Conservation (phyloP, 53 echinoderm and acorn worm genomes). For the Luidia sarsii region DNA sequence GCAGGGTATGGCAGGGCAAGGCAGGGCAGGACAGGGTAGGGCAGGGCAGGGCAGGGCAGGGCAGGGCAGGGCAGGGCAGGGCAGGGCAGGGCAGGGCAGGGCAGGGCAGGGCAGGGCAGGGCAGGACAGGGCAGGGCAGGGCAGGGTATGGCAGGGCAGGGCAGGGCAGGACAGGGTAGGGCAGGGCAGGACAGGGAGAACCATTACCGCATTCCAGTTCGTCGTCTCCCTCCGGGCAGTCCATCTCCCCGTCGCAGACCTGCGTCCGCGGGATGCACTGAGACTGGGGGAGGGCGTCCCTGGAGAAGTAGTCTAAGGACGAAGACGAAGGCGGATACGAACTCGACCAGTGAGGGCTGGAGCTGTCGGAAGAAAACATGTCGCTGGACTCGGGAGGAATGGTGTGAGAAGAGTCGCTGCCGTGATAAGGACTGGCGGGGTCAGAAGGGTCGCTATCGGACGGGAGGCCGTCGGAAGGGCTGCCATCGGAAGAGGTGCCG, state of each 20-base stretch:
- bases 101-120: too few species aligned
- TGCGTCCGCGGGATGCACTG: slow-evolving; percentile 27
- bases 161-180: too few species aligned
- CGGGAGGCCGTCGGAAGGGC: background rate
- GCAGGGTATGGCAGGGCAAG: too few species aligned
- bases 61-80: too few species aligned
- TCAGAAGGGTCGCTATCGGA: background rate
- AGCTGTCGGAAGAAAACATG: too few species aligned
- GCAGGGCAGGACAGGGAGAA: background rate
- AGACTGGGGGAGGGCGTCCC: background rate
- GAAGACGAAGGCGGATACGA: background rate
- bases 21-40: too few species aligned
- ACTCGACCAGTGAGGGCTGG: too few species aligned
- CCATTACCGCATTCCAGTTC: slow-evolving; percentile 48
- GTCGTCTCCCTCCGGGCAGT: slow-evolving; percentile 38
- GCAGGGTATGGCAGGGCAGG: too few species aligned
- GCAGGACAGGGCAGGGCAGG: too few species aligned
- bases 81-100: too few species aligned
- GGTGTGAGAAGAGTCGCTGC: background rate
- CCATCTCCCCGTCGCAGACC: slow-evolving; percentile 28
- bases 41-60: too few species aligned
- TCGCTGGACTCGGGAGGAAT: background rate
- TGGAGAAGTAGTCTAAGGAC: too few species aligned
- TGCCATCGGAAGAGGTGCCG: background rate
- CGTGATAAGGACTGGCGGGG: background rate